Percentiles rank a stretch among this genome's conserved stretches.
phyloP scores from a whole-genome alignment of 2,888 invertebrate genomes.

The Liodrosophila aerea region DNA sequence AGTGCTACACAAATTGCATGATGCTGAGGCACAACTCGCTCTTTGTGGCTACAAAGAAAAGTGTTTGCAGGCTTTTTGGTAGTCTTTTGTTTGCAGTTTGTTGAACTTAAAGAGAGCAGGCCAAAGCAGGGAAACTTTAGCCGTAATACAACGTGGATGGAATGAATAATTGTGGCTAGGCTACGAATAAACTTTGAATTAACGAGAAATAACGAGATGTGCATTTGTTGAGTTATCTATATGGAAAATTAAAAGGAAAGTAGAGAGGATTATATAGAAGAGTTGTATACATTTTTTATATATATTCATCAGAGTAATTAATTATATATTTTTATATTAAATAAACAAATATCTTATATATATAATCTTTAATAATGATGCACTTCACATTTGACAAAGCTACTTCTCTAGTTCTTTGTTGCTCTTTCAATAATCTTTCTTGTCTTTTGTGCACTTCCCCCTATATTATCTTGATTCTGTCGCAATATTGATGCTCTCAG shows the following conservation, averaged over 20 bases:
- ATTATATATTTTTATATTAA: too few species aligned
- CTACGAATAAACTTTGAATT: slow-evolving; percentile 1
- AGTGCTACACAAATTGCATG: slow-evolving; percentile 53
- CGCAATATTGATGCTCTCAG: too few species aligned
- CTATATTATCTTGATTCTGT: too few species aligned
- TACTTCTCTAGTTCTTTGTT: not conserved
- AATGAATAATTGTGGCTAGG: slow-evolving; percentile 15
- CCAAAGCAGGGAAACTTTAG: not conserved
- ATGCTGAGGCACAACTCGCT: slow-evolving; percentile 24
- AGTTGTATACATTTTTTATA: too few species aligned
- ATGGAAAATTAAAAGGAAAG: not conserved
- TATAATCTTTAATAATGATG: too few species aligned
- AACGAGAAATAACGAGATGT: too few species aligned
- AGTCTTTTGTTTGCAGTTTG: slow-evolving; percentile 50
- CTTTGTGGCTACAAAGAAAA: slow-evolving; percentile 4
- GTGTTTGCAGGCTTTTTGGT: slow-evolving; percentile 22
- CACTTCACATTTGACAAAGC: not conserved
- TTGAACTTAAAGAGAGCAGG: slow-evolving; percentile 34
- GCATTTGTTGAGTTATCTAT: too few species aligned
- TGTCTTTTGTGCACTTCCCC: too few species aligned
- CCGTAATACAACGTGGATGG: not conserved
- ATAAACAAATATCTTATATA: too few species aligned
- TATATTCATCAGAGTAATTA: too few species aligned
- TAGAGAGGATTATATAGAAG: not conserved
- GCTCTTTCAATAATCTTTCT: too few species aligned